Percentiles rank a stretch among this genome's conserved stretches.
These are phyloP conservation scores for Diplolepis rosae DNA, from an alignment of 2,888 invertebrate species.

Conservation along the genomic window DNA sequence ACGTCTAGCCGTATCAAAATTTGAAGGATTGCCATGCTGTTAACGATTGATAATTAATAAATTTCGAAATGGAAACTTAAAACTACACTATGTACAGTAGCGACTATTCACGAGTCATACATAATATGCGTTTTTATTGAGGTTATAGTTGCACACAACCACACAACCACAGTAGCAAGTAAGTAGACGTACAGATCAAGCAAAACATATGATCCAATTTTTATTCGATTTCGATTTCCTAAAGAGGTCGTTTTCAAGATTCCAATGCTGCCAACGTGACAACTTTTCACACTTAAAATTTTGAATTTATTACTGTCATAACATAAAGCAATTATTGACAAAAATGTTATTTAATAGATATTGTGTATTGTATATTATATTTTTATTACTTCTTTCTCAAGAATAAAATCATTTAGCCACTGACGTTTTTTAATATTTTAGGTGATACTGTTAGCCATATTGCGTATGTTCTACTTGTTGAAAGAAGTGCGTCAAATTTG, in stretches of 20 bases:
- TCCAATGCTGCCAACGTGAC: not conserved
- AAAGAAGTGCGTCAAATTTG: not conserved
- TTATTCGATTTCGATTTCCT: not conserved
- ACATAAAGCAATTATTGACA: not conserved
- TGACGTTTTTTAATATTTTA: not conserved
- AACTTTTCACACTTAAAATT: not conserved
- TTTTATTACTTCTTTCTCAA: not conserved
- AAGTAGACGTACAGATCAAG: not conserved
- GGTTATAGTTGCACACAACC: not conserved
- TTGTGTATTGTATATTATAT: not conserved
- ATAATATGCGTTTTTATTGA: not conserved
- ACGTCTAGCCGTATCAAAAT: constrained; percentile 63
- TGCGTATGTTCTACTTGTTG: not conserved
- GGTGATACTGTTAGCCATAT: not conserved
- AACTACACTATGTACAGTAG: constrained; percentile 49
- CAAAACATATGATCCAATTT: not conserved
- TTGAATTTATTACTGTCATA: not conserved
- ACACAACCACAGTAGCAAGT: not conserved
- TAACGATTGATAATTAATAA: constrained; percentile 21
- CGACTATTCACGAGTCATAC: constrained; percentile 33
- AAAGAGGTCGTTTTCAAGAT: not conserved
- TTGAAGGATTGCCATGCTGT: constrained; percentile 64
- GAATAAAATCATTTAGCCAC: not conserved
- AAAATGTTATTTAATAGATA: not conserved
- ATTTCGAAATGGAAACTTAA: constrained; percentile 44